These are phyloP conservation scores for Pyrochroa serraticornis DNA, from an alignment of 2,888 invertebrate genomes.

Conservation along the genomic window DNA sequence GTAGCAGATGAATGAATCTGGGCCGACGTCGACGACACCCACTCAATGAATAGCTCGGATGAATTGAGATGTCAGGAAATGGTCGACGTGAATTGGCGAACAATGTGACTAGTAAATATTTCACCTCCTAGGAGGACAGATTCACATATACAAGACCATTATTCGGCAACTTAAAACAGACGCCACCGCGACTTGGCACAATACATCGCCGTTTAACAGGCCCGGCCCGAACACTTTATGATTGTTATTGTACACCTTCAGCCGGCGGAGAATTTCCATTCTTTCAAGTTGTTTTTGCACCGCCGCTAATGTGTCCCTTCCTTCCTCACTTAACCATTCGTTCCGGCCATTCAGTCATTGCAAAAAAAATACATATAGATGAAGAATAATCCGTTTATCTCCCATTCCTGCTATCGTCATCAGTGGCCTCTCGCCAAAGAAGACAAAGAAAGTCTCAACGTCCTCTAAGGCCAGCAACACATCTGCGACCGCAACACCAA, in stretches of 20 bases:
- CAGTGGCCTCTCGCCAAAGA: neutral
- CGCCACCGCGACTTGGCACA: slow-evolving; percentile 46
- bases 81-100: slow-evolving; percentile 48
- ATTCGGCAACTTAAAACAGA: slow-evolving; percentile 41
- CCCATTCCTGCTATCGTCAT: neutral
- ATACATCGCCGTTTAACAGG: slow-evolving; percentile 24
- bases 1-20: slow-evolving; percentile 65
- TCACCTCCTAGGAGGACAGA: slow-evolving; percentile 44
- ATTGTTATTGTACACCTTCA: slow-evolving; percentile 40
- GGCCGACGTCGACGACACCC: slow-evolving; percentile 59
- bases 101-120: slow-evolving; percentile 53
- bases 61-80: slow-evolving; percentile 56
- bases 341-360: slow-evolving; percentile 22
- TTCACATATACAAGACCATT: slow-evolving; percentile 25
- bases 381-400: slow-evolving; percentile 17
- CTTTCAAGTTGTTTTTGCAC: slow-evolving; percentile 27
- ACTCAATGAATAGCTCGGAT: slow-evolving; percentile 47
- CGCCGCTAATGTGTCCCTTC: slow-evolving; percentile 30
- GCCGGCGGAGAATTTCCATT: slow-evolving; percentile 31
- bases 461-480: no score
- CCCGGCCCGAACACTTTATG: slow-evolving; percentile 34
- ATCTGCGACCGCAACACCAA: no score
- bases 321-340: slow-evolving; percentile 28
- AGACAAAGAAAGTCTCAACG: no score
- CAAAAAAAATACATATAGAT: slow-evolving; percentile 15